Evolutionary conservation across 2,888 invertebrate species (phyloP).

Genomic region (Idaea aversata): DNA sequence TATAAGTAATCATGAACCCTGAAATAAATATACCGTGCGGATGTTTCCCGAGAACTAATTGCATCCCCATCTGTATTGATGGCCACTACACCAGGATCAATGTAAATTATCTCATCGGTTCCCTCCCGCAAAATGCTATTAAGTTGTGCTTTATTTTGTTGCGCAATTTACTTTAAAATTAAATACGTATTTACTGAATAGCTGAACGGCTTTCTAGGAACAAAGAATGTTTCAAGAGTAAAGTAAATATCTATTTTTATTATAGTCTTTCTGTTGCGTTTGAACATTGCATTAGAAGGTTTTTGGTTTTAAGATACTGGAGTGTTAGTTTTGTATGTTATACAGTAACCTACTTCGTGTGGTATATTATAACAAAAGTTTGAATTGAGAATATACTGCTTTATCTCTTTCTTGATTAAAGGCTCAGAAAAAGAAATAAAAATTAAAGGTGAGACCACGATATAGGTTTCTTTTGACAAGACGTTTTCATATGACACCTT

Average conservation of each 20-base stretch:
- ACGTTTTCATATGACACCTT: too few species aligned
- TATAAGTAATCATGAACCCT: slow-evolving; percentile 34
- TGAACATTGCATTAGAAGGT: not conserved
- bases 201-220: not conserved
- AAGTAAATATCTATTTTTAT: not conserved
- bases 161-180: slow-evolving; percentile 25
- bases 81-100: slow-evolving; percentile 65
- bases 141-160: slow-evolving; percentile 51
- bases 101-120: slow-evolving; percentile 60
- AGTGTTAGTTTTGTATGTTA: not conserved
- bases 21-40: slow-evolving; percentile 67
- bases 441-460: too few species aligned
- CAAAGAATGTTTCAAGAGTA: not conserved
- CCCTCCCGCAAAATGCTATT: slow-evolving; percentile 57
- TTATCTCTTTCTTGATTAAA: too few species aligned
- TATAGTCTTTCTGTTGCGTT: not conserved
- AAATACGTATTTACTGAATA: slow-evolving; percentile 1
- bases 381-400: too few species aligned
- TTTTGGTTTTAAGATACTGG: too few species aligned
- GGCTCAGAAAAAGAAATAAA: too few species aligned
- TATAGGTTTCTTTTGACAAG: too few species aligned
- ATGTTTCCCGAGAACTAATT: slow-evolving; percentile 68
- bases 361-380: too few species aligned
- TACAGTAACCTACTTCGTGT: too few species aligned
- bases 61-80: slow-evolving; percentile 74